Percentiles rank a stretch among this genome's conserved stretches.
Conservation (phyloP, 2,888 invertebrate genomes). For the Ypsolopha scabrella region DNA sequence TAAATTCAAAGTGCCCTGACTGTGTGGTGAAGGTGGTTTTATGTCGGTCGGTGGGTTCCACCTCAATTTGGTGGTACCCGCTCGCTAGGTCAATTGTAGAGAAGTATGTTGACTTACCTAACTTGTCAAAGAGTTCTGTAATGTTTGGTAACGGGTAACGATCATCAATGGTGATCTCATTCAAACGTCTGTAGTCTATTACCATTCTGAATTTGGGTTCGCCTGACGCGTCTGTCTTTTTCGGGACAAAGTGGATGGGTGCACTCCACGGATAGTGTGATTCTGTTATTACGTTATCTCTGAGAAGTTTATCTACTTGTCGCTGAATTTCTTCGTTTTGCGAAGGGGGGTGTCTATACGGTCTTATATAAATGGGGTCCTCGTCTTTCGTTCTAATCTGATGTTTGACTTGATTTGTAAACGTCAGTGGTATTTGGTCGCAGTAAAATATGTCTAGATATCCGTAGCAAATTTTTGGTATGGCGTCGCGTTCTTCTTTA, state of each 20-base stretch:
- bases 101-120: constrained; percentile 11
- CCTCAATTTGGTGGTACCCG: constrained; percentile 19
- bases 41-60: constrained; percentile 10
- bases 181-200: constrained; percentile 20
- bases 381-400: constrained; percentile 13
- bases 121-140: constrained; percentile 13
- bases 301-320: constrained; percentile 21
- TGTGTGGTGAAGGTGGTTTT: constrained; percentile 19
- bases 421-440: constrained; percentile 18
- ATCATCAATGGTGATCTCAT: constrained; percentile 21
- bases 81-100: constrained; percentile 18
- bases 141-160: constrained; percentile 19
- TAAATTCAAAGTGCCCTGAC: constrained; percentile 17
- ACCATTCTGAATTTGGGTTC: constrained; percentile 24
- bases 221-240: constrained; percentile 24
- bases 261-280: constrained; percentile 25
- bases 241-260: constrained; percentile 30
- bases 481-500: constrained; percentile 16
- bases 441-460: constrained; percentile 23
- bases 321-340: constrained; percentile 20
- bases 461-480: constrained; percentile 15
- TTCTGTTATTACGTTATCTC: constrained; percentile 23
- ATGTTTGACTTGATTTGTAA: constrained; percentile 15
- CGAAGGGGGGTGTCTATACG: no score
- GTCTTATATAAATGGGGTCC: constrained; percentile 19